Conservation (phyloP, 2,888 invertebrate species). For the Thera obeliscata region DNA sequence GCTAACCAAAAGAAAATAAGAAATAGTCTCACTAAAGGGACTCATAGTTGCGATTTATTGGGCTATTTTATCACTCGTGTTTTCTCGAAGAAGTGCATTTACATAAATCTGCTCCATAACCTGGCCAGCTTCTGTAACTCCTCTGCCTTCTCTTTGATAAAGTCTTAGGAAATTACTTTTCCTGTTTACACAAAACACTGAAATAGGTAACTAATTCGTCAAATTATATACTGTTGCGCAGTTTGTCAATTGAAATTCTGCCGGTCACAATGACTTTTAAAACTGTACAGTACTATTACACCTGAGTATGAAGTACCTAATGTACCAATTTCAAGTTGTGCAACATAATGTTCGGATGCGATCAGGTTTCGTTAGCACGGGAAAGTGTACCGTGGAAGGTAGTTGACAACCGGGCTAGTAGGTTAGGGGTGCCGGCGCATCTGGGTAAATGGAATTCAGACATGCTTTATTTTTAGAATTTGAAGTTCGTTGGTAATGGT, state of each 20-base stretch:
- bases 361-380: slow-evolving; percentile 37
- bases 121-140: too few relatives aligned
- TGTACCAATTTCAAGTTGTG: slow-evolving; percentile 30
- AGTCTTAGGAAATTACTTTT: neutral
- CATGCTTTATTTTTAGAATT: neutral
- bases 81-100: too few relatives aligned
- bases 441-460: slow-evolving; percentile 38
- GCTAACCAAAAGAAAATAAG: too few relatives aligned
- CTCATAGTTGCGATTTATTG: too few relatives aligned
- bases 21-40: too few relatives aligned
- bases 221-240: slow-evolving; percentile 1
- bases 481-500: neutral
- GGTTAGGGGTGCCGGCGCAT: slow-evolving; percentile 44
- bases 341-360: slow-evolving; percentile 37
- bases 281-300: neutral
- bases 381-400: slow-evolving; percentile 51
- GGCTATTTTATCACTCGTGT: too few relatives aligned
- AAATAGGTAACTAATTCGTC: neutral
- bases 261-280: slow-evolving; percentile 37
- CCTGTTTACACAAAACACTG: neutral
- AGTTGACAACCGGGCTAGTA: slow-evolving; percentile 47
- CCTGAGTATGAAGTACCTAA: neutral
- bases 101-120: too few relatives aligned
- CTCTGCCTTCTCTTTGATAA: neutral
- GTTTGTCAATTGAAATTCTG: slow-evolving; percentile 7